A percentile compares a stretch with the other conserved stretches of the same genome.
These are phyloP conservation scores for Meleagris gallopavo DNA, from an alignment of 2,113 vertebrate genomes.

Conservation along the genomic window DNA sequence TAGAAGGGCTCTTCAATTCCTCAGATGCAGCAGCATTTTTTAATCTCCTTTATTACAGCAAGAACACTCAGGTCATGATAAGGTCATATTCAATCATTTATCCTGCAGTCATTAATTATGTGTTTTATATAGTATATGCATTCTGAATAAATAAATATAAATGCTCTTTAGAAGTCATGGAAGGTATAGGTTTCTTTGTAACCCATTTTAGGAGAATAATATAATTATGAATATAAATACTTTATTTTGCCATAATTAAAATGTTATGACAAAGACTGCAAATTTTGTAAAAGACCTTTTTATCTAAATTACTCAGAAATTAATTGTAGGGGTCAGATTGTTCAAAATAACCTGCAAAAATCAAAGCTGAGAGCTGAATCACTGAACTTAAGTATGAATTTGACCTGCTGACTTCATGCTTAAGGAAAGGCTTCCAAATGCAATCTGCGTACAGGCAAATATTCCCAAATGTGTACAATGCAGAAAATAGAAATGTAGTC, in stretches of 20 bases:
- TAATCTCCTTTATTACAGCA: slow-evolving; percentile 45
- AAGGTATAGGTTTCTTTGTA: neutral
- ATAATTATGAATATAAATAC: neutral
- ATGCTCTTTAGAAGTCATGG: neutral
- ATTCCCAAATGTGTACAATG: neutral
- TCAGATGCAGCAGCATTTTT: slow-evolving; percentile 17
- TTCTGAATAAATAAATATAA: slow-evolving; percentile 52
- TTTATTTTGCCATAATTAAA: neutral
- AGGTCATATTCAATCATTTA: slow-evolving; percentile 29
- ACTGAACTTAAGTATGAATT: neutral
- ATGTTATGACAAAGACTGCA: neutral
- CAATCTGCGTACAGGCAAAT: neutral
- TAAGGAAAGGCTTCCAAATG: neutral
- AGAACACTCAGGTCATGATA: slow-evolving; percentile 36
- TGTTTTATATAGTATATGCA: slow-evolving; percentile 24
- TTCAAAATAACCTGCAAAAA: neutral
- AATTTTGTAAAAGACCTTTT: neutral
- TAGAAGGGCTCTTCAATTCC: slow-evolving; percentile 7
- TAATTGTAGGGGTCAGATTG: neutral
- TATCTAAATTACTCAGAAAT: neutral
- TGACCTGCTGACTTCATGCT: neutral
- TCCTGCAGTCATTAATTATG: slow-evolving; percentile 51
- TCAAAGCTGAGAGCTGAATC: neutral
- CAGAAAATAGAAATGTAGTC: neutral
- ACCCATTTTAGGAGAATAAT: neutral